A percentile compares a stretch with the other conserved stretches of the same genome.
Evolutionary conservation across 2,797 vertebrate species (phyloP).

Genomic region (Eupleurogrammus muticus): DNA sequence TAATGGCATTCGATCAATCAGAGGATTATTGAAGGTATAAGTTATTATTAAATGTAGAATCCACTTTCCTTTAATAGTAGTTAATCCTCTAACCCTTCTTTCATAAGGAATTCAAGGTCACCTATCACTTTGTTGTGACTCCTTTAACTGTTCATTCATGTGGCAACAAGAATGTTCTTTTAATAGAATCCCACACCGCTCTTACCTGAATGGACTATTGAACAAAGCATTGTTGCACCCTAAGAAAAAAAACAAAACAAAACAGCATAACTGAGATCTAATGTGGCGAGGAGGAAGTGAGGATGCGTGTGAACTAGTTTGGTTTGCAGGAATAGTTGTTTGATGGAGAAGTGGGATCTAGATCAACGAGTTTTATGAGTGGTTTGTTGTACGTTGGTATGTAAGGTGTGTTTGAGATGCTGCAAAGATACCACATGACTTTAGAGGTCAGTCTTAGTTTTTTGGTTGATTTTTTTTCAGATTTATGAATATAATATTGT

Average conservation of each 20-base stretch:
- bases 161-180: not conserved
- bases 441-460: no score
- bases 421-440: not conserved
- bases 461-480: no score
- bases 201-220: not conserved
- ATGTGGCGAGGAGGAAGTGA: not conserved
- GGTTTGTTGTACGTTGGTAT: not conserved
- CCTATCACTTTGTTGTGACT: not conserved
- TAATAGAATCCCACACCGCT: not conserved
- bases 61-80: no score
- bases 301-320: not conserved
- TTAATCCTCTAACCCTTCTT: not conserved
- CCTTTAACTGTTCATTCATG: not conserved
- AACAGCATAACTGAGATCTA: not conserved
- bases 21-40: no score
- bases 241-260: conserved; percentile 4
- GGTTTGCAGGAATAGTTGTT: not conserved
- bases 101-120: not conserved
- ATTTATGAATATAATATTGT: no score
- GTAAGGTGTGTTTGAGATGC: not conserved
- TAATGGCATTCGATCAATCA: no score
- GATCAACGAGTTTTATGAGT: not conserved
- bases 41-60: no score
- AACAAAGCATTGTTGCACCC: not conserved
- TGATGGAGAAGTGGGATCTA: not conserved